These are phyloP conservation scores for Basileuterus tristriatus DNA, from an alignment of 2,797 vertebrate genomes.

Conservation along the genomic window DNA sequence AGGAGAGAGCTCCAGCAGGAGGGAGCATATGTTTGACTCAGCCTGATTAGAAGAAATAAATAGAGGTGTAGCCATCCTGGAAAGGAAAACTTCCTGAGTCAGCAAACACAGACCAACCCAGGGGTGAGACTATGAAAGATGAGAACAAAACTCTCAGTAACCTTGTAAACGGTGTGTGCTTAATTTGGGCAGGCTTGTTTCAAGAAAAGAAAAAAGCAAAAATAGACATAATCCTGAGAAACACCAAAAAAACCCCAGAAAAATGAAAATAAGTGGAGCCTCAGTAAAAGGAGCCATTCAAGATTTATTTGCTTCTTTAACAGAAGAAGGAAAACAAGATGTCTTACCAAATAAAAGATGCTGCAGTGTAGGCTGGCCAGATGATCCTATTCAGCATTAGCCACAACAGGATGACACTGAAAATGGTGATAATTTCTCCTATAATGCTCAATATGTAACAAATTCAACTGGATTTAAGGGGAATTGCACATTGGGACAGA, in stretches of 20 bases:
- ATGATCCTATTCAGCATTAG: background rate
- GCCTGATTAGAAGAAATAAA: conserved; percentile 65
- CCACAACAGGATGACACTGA: background rate
- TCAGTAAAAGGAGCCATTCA: background rate
- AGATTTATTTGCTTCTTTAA: background rate
- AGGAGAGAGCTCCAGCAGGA: conserved; percentile 6
- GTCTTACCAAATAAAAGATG: background rate
- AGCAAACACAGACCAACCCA: background rate
- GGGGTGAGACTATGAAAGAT: background rate
- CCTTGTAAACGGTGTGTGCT: background rate
- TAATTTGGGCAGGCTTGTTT: background rate
- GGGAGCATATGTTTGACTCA: background rate
- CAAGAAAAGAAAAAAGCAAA: background rate
- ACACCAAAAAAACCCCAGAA: background rate
- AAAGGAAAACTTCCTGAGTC: conserved; percentile 3
- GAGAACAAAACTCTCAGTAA: background rate
- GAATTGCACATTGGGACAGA: background rate
- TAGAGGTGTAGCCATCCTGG: conserved; percentile 47
- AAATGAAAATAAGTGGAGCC: background rate
- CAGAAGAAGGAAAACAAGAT: background rate
- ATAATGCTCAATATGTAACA: background rate
- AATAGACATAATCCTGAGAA: background rate
- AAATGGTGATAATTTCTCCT: background rate
- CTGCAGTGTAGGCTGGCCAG: background rate
- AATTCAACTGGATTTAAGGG: background rate